These are phyloP conservation scores for Carassius auratus DNA, from an alignment of 2,113 vertebrate species.

Conservation along the genomic window DNA sequence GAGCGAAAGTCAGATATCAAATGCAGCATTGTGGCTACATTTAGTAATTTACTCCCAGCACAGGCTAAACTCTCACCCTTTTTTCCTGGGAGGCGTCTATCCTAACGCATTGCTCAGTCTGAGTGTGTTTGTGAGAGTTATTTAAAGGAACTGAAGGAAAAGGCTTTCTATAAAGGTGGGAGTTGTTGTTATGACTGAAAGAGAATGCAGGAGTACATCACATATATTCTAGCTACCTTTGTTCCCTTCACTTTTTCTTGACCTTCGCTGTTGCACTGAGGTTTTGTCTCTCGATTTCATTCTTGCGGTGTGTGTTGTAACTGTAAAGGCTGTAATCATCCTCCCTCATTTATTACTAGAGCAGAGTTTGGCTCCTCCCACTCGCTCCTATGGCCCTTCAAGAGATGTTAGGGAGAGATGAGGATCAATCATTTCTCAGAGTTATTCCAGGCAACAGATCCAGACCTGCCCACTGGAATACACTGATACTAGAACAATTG, in stretches of 20 bases:
- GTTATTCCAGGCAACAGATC: neutral
- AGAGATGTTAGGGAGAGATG: too few species aligned
- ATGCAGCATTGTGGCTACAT: neutral
- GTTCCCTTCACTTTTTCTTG: neutral
- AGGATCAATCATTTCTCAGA: conserved; percentile 12
- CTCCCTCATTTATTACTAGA: conserved; percentile 28
- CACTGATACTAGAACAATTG: neutral
- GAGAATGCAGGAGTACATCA: conserved; percentile 5
- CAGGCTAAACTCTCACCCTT: neutral
- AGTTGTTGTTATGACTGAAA: conserved; percentile 23
- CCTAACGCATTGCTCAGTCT: neutral
- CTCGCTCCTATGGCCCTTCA: neutral
- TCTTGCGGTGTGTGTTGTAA: conserved; percentile 16
- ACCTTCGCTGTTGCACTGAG: neutral
- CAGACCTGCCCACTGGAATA: conserved; percentile 14
- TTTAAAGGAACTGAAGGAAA: neutral
- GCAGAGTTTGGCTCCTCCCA: conserved; percentile 22
- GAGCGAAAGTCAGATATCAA: neutral
- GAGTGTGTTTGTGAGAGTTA: neutral
- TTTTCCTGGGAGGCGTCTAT: neutral
- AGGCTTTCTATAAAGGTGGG: neutral
- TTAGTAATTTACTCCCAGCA: neutral
- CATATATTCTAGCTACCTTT: conserved; percentile 18
- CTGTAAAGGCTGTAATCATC: conserved; percentile 9
- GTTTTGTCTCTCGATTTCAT: conserved; percentile 15